Evolutionary conservation across 2,113 vertebrate genomes (phyloP).

Genomic region (Gadus chalcogrammus): DNA sequence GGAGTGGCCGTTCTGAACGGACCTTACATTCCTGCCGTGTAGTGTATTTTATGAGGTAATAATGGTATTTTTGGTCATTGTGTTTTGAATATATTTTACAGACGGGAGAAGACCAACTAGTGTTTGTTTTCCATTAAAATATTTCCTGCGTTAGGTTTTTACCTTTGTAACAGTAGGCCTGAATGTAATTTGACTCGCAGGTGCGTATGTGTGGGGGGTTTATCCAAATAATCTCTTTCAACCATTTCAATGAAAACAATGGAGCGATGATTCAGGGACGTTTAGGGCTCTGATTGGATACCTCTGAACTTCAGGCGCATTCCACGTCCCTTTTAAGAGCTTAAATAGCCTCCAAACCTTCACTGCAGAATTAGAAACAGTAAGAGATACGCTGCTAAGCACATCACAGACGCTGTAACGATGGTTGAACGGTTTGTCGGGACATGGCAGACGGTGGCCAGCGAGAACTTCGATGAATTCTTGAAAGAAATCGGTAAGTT

Average conservation of each 20-base stretch:
- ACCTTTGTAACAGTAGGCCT: neutral
- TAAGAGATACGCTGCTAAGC: slow-evolving; percentile 6
- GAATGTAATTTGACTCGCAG: neutral
- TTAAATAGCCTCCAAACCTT: slow-evolving; percentile 8
- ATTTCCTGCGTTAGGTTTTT: neutral
- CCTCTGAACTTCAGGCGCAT: neutral
- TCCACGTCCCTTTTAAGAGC: slow-evolving; percentile 70
- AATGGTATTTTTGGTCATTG: too few species aligned
- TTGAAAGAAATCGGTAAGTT: slow-evolving; percentile 90
- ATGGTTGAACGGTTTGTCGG: slow-evolving; percentile 90
- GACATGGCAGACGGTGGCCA: slow-evolving; percentile 87
- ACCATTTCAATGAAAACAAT: neutral
- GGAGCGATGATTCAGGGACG: slow-evolving; percentile 48
- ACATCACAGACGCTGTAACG: neutral
- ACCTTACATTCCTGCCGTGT: too few species aligned
- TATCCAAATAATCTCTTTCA: neutral
- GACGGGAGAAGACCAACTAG: neutral
- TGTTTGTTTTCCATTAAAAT: neutral
- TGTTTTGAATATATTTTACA: too few species aligned
- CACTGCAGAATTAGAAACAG: neutral
- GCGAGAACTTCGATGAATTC: slow-evolving; percentile 89
- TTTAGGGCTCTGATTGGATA: slow-evolving; percentile 68
- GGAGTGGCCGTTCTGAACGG: too few species aligned
- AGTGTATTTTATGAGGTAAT: too few species aligned
- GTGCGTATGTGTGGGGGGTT: neutral